A percentile compares a stretch with the other conserved stretches of the same genome.
These are phyloP conservation scores for Papilio polyxenes DNA, from an alignment of 1,140 invertebrate species.

Conservation along the genomic window DNA sequence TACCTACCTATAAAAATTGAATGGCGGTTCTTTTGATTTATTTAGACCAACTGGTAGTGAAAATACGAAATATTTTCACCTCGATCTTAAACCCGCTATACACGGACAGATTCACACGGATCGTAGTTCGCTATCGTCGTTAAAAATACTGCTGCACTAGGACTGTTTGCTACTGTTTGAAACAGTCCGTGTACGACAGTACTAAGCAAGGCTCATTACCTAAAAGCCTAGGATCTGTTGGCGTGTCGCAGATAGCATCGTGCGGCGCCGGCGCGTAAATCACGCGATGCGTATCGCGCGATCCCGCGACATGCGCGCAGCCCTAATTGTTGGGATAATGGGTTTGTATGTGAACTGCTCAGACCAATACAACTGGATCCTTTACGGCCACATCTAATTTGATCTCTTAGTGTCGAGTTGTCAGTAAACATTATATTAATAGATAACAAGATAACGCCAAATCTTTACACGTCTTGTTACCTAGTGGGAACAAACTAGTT, in stretches of 20 bases:
- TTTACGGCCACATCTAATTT: background rate
- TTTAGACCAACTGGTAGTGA: background rate
- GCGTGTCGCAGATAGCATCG: slow-evolving; percentile 28
- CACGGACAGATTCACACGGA: background rate
- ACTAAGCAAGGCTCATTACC: slow-evolving; percentile 20
- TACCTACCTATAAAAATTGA: background rate
- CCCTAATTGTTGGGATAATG: slow-evolving; percentile 34
- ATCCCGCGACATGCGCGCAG: slow-evolving; percentile 26
- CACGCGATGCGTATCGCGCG: slow-evolving; percentile 31
- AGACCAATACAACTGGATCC: background rate
- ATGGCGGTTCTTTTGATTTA: background rate
- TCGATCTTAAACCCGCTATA: background rate
- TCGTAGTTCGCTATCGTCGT: background rate
- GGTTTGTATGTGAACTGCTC: background rate
- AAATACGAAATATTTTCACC: background rate
- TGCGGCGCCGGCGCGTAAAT: slow-evolving; percentile 26
- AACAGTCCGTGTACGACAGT: background rate
- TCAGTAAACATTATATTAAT: background rate
- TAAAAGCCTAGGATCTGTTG: slow-evolving; percentile 25
- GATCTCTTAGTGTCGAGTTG: background rate
- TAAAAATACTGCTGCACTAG: background rate
- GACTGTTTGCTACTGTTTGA: background rate
- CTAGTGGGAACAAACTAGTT: too few relatives aligned
- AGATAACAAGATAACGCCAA: too few relatives aligned
- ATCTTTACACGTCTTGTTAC: too few relatives aligned